Evolutionary conservation across 2,113 vertebrate genomes (phyloP), one percentile per base, ranked within the genome.

Genomic region (Brachionichthys hirsutus): DNA sequence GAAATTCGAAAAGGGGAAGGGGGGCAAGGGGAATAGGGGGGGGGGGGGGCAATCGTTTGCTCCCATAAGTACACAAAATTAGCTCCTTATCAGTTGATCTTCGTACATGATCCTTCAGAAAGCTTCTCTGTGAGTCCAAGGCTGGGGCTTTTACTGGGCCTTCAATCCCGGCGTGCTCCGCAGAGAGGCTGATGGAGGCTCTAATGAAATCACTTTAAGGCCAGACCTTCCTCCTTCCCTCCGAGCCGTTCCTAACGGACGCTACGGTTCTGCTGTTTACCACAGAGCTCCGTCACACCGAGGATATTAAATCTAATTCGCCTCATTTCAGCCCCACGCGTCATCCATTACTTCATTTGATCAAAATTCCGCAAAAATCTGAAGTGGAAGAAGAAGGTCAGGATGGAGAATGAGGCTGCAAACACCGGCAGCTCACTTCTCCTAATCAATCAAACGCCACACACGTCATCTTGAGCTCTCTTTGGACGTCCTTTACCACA

Each of bases 81-180:
- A 95, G 90, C 93, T 94, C 92, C 94, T 97, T 95, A 97, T 95
- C 94, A 84, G 94, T 93, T 95, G 94, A 96, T 98, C 94, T 97
- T 92, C 74, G 90, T 93, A 94, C 94, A 95, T 94, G 93, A 96
- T 95, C 95, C 93, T 92, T 92, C 91, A 93, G 92, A 94, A 94
- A 94, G 93, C 94, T 90, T 92, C 85, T 90, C 87, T 89, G 84
- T 81, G 85, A 77, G 67, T 93, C 90, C 92, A 91, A 92, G 89
- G 89, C 93, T 0, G 52, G 85, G 87, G 87, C 91, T 88, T 92
- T 89, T 42, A 76, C 84, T 87, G 74, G 91, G 79, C 84, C 78
- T 79, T 79, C 76, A 76, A 83, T 91, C 82, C 83, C 67, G 82
- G 22, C 79, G 54, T 58, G 3, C 54, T 61, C 43, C 48, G 13